Conservation (phyloP, 1,140 invertebrate species). For the Stegodyphus dumicola region DNA sequence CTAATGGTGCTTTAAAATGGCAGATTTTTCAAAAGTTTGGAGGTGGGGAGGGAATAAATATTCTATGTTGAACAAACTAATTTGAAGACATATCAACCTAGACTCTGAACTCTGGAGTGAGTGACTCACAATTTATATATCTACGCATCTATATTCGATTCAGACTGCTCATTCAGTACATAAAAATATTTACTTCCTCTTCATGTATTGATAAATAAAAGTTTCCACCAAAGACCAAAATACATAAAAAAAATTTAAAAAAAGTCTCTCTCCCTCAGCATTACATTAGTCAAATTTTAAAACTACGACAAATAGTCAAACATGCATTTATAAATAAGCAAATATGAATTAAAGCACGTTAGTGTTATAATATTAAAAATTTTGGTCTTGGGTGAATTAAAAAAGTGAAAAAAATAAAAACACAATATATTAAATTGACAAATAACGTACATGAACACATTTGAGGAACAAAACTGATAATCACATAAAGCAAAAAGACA, state of each 20-base stretch:
- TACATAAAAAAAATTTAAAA: neutral
- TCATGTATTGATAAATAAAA: neutral
- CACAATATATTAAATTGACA: neutral
- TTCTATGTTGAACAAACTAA: too few relatives aligned
- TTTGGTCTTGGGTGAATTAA: constrained; percentile 5
- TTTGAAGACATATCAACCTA: too few relatives aligned
- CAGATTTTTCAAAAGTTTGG: too few relatives aligned
- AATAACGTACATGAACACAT: neutral
- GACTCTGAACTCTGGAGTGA: too few relatives aligned
- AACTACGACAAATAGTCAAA: neutral
- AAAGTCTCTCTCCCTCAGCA: too few relatives aligned
- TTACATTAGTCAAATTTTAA: too few relatives aligned
- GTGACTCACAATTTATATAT: neutral
- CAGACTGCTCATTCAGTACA: neutral
- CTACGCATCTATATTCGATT: neutral
- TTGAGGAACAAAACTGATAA: constrained; percentile 1
- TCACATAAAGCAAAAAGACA: constrained; percentile 12
- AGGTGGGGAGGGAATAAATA: too few relatives aligned
- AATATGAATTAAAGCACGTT: neutral
- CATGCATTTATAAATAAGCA: neutral
- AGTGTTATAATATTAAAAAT: neutral
- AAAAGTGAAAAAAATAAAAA: neutral
- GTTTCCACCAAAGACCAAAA: constrained; percentile 6
- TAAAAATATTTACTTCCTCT: neutral
- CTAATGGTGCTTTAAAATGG: too few relatives aligned